Evolutionary conservation across 2,797 vertebrate genomes (phyloP), one percentile per base, ranked within the genome.

Genomic region (Notolabrus celidotus): DNA sequence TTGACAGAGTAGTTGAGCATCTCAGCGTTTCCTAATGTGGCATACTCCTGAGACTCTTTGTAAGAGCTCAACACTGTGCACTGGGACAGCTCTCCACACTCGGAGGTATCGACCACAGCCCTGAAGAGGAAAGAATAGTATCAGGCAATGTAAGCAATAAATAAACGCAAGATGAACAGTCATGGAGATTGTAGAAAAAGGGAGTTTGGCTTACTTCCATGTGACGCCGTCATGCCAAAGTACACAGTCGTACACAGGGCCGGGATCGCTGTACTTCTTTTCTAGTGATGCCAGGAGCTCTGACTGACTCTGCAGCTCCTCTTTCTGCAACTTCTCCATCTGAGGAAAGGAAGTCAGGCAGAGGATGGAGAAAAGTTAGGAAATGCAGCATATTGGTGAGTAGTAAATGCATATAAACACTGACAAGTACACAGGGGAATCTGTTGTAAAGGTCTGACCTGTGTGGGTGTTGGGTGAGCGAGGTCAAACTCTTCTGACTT

Each of bases 1-100:
- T 98, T 99, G 10, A 99, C 84, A 0, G 98, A 99, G 82, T 98
- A 99, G 91, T 99, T 99, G 12, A 99, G 88, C 98, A 99, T 99
- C 85, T 99, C 98, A 0, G 97, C 95, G 42, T 94, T 95, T 79
- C 98, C 97, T 69, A 99, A 94, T 2, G 97, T 96, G 58, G 96
- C 95, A 16, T 96, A 97, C 71, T 99, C 96, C 67, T 98, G 97
- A 6, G 89, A 91, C 74, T 98, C 98, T 92, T 78, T 95, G 91
- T 98, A 99, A 54, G 95, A 96, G 80, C 94, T 92, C 74, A 99
- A 83, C 8, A 97, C 95, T 0, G 92, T 96, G 74, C 95, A 95
- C 71, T 92, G 92, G 50, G 88, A 87, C 72, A 99, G 91, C 41
- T 99, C 96, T 62, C 97, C 97, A 42, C 82, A 93, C 87, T 99